phyloP scores from a whole-genome alignment of 53 echinoderm and acorn worm species.

The Arbacia lixula region DNA sequence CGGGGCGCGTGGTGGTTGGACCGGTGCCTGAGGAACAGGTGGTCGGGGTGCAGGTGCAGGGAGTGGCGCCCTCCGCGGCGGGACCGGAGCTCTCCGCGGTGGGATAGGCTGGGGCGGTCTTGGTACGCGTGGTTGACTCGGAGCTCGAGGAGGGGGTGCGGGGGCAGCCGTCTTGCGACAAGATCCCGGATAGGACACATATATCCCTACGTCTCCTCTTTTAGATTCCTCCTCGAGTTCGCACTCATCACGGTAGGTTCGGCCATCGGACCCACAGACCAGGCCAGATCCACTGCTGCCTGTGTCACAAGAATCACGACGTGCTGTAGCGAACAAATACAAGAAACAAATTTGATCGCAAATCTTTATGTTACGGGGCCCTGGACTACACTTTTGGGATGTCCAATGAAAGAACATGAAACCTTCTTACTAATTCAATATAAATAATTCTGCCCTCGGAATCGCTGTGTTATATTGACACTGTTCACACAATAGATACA shows the following conservation, averaged over 20 bases:
- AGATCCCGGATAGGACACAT: neutral
- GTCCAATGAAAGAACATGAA: no score
- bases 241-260: constrained; percentile 2
- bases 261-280: constrained; percentile 26
- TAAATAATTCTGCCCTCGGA: no score
- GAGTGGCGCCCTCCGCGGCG: neutral
- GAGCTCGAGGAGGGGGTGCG: neutral
- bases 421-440: no score
- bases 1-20: constrained; percentile 8
- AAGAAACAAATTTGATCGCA: no score
- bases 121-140: constrained; percentile 15
- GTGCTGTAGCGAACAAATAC: neutral
- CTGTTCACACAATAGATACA: no score
- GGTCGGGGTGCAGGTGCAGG: neutral
- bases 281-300: constrained; percentile 13
- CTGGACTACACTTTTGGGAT: no score
- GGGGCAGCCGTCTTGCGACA: neutral
- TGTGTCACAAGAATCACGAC: constrained; percentile 21
- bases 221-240: constrained; percentile 15
- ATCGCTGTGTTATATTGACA: no score
- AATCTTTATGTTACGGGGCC: no score
- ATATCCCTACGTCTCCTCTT: neutral
- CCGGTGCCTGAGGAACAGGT: neutral
- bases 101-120: neutral
- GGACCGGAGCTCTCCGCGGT: neutral